Evolutionary conservation across 2,888 invertebrate species (phyloP), one percentile per base, ranked within the genome.

Genomic region (Prenolepis imparis): DNA sequence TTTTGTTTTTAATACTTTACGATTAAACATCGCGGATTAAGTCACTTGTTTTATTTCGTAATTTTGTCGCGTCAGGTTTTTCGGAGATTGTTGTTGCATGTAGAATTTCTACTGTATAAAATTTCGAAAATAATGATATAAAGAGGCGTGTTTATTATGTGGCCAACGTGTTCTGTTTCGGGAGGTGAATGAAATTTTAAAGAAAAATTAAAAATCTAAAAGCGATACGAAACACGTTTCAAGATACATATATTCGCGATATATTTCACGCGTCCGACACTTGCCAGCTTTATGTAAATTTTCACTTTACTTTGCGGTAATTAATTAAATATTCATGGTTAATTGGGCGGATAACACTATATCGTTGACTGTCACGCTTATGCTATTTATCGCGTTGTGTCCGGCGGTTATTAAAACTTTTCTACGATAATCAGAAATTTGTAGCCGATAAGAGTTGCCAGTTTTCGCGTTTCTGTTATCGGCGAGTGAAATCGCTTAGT

Each of bases 251-350:
- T 59, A 61, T 63, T 74, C 32, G 41, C 44, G 8, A 32, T 61
- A 61, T 61, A 61, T 68, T 52, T 52, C n/a, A 21, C 36, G 32
- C 41, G 68, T 24, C 4, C 32, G 18, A 82, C 32, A 72, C 68
- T 74, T 57, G 55, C 12, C 24, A 52, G 48, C 61, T 82, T 85
- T 87, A 91, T 90, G 90, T 82, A 91, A 91, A 91, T 91, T 85
- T 81, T 86, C 85, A 85, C 82, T 90, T 85, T 86, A 83, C 87
- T 84, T 83, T 75, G 85, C 83, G 87, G 77, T 89, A 91, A 91
- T 91, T 91, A 91, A 91, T 91, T 88, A 89, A 91, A 91, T 88
- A 88, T 90, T 89, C 88, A 85, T 85, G 74, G 52, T 28, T 59
- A 18, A 61, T 81, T 85, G 83, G 9, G 44, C 83, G 83, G 81